A percentile compares a stretch with the other conserved stretches of the same genome.
Conservation (phyloP, 64 coral and sea anemone species). For the Orbicella faveolata region DNA sequence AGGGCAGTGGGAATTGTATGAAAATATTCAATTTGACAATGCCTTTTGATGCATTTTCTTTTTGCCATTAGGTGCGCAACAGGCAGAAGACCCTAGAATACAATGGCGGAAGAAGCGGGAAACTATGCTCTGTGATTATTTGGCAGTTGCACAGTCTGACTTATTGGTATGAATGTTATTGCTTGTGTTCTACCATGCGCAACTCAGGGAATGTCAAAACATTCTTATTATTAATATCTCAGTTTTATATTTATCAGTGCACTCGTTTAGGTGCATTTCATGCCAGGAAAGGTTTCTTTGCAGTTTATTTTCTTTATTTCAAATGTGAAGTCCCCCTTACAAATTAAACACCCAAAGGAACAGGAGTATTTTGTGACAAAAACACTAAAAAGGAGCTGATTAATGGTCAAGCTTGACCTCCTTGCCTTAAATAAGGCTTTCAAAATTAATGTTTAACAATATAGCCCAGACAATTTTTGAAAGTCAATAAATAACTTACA, state of each 20-base stretch:
- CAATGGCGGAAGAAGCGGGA: constrained; percentile 83
- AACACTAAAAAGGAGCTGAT: background rate
- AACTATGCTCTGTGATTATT: constrained; percentile 89
- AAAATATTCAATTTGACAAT: too few species aligned
- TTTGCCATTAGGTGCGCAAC: constrained; percentile 70
- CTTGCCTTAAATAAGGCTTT: background rate
- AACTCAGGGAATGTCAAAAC: too few species aligned
- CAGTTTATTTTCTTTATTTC: too few species aligned
- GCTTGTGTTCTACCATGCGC: too few species aligned
- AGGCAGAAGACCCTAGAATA: constrained; percentile 86
- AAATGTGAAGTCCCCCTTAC: too few species aligned
- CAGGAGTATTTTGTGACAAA: background rate
- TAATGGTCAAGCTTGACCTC: background rate
- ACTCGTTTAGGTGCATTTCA: too few species aligned
- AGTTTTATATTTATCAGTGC: too few species aligned
- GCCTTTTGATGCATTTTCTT: background rate
- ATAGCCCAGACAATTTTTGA: background rate
- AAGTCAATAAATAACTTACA: background rate
- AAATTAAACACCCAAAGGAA: background rate
- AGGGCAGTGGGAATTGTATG: background rate
- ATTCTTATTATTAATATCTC: too few species aligned
- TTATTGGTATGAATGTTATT: constrained; percentile 13
- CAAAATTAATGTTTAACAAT: background rate
- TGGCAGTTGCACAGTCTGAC: constrained; percentile 77
- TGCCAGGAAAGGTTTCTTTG: too few species aligned